Base-by-base conservation (phyloP, 2,797 vertebrate genomes). In the Hippocampus kuda region DNA sequence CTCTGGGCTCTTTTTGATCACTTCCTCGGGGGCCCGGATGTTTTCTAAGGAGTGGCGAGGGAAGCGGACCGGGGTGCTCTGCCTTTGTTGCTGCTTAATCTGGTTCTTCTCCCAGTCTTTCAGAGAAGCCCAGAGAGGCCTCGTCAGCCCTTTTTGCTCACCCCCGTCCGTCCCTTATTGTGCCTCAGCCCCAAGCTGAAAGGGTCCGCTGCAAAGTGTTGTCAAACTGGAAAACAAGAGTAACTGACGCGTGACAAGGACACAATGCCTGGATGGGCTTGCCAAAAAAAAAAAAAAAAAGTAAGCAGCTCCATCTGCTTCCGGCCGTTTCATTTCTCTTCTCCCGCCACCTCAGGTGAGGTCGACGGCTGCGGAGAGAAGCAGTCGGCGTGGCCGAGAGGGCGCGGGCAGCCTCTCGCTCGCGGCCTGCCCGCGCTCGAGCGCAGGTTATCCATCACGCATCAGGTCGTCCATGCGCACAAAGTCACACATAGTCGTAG, bases 211-310 rank as follows among this genome's bases (percentile, higher is more conserved):
- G 86, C 77, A 81, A 87, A 87, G 84, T 78, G 84, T 82, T 87
- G 85, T 88, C 88, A 83, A 79, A 81, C 71, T 67, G 72, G 79
- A 85, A 85, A 89, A 89, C 84, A 87, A 87, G 83, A 82, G 80
- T 86, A 85, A 89, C 83, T 89, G 88, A 90, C 86, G 88, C 87
- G 84, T 89, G 89, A 89, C 88, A 88, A 87, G 85, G 83, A 87
- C 82, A 87, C 89, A 89, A 87, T 87, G 84, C 87, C 81, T 46
- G 78, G 79, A 83, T 77, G 79, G 83, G 78, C 75, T 75, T 75
- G 81, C 81, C 82, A 76, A 79, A 24, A 49, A 54, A 41, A 24
- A 86, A 87, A 24, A 86, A 87, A 11, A n/a, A 24, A 86, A 87
- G 72, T 81, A 85, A 78, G 75, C 68, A 70, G 79, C 83, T 76